Base-by-base conservation (phyloP, 2,888 invertebrate species). In the Meiosimyza decipiens region DNA sequence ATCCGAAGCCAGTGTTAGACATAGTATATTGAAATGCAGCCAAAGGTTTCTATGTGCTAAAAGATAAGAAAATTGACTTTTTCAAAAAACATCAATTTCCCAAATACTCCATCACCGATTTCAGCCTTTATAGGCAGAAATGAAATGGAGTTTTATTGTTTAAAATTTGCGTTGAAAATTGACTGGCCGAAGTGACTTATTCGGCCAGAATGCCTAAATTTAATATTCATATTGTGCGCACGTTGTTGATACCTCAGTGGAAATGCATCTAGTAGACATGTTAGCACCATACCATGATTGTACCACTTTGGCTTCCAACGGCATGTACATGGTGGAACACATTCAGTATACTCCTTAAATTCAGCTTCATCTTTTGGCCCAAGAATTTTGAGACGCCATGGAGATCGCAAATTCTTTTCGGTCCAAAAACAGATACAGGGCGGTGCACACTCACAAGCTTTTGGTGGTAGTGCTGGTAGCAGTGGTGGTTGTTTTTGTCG, bases 401-500 rank as follows among this genome's bases (percentile, higher is more conserved):
- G 77, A 1, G 55, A 7, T 6, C 71, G 74, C 0, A 65, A 49
- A 6, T 79, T 70, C 11, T n/a, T 18, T 3, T 78, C 67, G 0
- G 75, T 76, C 80, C 79, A 83, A 47, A 77, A 75, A 69, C 82
- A 84, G 63, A 81, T 78, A 11, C 82, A 82, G 0, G 82, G 81
- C 13, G 82, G 81, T 47, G 77, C 73, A 75, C 86, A 85, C 71
- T 4, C 49, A 60, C 74, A 80, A 5, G 13, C 70, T 66, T 13
- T 76, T 76, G 2, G 76, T 75, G 9, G 12, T 51, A 6, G 33
- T 4, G 6, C 28, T 5, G 13, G 40, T 33, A 15, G 22, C 40
- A 15, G 2, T 9, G 73, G 71, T 1, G 73, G 72, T 1, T 76
- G 66, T 28, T 13, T 5, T 4, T 28, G 40, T 1, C 16, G 6